Base-by-base conservation (phyloP, 2,888 invertebrate genomes). In the Dasypolia templi region DNA sequence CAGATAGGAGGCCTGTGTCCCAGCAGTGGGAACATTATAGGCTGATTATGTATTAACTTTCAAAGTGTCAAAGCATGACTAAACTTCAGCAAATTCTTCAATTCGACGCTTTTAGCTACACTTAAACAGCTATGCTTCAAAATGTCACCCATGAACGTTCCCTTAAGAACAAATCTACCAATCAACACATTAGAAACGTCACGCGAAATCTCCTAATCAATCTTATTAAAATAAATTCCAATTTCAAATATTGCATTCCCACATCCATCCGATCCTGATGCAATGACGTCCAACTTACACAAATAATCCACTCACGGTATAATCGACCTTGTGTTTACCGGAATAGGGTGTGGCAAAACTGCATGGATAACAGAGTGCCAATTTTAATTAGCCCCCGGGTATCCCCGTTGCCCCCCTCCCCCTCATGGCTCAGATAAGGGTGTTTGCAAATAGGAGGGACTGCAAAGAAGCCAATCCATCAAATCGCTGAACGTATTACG, bases 391-490 rank as follows among this genome's bases (percentile, higher is more conserved):
- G 95, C 93, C 92, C 89, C 87, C 86, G 87, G 86, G 81, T 73
- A 76, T 87, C 87, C 87, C 88, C 86, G 44, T 49, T 49, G 42
- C 26, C 79, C 80, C 83, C 78, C 86, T 81, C 72, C 88, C 89
- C 89, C 89, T 87, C 82, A 75, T 77, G 87, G 87, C 87, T 89
- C 92, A 91, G 94, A 94, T 94, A 94, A 95, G 96, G 96, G 96
- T 95, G 95, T 95, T 96, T 96, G 95, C 95, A 95, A 95, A 96
- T 95, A 96, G 94, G 91, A 93, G 95, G 95, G 95, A 91, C 91
- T 91, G 94, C 93, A 94, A 95, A 95, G 96, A 95, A 96, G 96
- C 96, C 96, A 96, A 96, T 96, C 96, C 96, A 96, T 96, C 96
- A 96, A 96, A 96, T 95, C 91, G 94, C 91, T 91, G 94, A 94